phyloP scores from a whole-genome alignment of 2,888 invertebrate species.

The Megamerina dolium region DNA sequence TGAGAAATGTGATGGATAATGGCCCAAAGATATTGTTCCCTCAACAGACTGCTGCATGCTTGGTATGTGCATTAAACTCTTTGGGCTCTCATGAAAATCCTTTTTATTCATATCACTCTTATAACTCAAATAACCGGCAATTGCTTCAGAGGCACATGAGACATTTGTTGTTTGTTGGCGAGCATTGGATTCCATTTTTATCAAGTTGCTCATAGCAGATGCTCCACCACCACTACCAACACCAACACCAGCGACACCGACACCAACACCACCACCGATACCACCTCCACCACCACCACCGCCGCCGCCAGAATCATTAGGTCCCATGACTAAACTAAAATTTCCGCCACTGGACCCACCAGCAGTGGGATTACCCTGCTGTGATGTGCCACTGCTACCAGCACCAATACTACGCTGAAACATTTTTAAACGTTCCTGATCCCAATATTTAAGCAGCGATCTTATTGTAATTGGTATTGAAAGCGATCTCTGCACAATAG shows the following conservation, averaged over 20 bases:
- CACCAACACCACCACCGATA: constrained; percentile 19
- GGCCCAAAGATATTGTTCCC: constrained; percentile 57
- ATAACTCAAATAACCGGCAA: constrained; percentile 25
- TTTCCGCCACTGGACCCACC: constrained; percentile 42
- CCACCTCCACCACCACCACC: constrained; percentile 49
- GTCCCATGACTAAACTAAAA: constrained; percentile 34
- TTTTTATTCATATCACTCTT: constrained; percentile 37
- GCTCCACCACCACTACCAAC: no score
- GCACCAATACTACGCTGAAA: constrained; percentile 31
- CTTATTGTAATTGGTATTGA: constrained; percentile 91
- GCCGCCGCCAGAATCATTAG: constrained; percentile 63
- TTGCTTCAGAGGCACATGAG: constrained; percentile 9
- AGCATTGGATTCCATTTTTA: constrained; percentile 29
- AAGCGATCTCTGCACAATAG: constrained; percentile 77
- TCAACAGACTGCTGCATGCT: constrained; percentile 38
- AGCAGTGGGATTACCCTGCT: constrained; percentile 8
- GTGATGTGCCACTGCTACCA: constrained; percentile 15
- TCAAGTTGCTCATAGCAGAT: no score
- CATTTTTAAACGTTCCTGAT: constrained; percentile 62
- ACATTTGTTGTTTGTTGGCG: constrained; percentile 11
- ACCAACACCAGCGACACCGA: no score
- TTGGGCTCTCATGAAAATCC: constrained; percentile 58
- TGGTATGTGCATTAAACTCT: constrained; percentile 39
- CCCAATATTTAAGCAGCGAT: constrained; percentile 80
- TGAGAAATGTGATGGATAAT: no score